These are phyloP conservation scores for Pocillopora meandrina DNA, from an alignment of 92 coral and sea anemone species.

Conservation along the genomic window DNA sequence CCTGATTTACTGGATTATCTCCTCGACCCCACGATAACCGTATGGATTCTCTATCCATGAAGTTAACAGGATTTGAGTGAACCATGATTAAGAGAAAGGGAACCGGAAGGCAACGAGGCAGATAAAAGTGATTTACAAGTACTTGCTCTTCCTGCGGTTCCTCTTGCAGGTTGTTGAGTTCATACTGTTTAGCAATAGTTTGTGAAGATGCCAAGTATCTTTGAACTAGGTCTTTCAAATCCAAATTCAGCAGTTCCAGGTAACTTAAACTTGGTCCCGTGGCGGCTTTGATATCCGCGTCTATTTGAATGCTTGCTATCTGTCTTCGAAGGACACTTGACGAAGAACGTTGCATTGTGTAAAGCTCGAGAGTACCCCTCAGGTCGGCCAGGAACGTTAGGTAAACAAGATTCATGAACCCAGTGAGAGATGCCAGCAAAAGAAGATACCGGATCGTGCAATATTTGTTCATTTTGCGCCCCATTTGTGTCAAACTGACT, in stretches of 20 bases:
- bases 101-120: slow-evolving; percentile 42
- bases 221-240: slow-evolving; percentile 80
- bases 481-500: slow-evolving; percentile 13
- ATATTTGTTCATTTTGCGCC: slow-evolving; percentile 22
- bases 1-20: slow-evolving; percentile 85
- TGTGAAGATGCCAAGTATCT: slow-evolving; percentile 65
- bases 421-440: slow-evolving; percentile 56
- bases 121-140: neutral
- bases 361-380: slow-evolving; percentile 26
- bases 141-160: slow-evolving; percentile 38
- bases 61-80: slow-evolving; percentile 75
- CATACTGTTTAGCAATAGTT: slow-evolving; percentile 59
- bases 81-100: slow-evolving; percentile 79
- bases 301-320: slow-evolving; percentile 75
- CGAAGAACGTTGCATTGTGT: slow-evolving; percentile 33
- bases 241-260: slow-evolving; percentile 74
- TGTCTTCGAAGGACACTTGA: slow-evolving; percentile 71
- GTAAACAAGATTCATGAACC: slow-evolving; percentile 60
- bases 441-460: slow-evolving; percentile 43
- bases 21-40: slow-evolving; percentile 87
- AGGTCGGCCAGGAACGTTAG: slow-evolving; percentile 47
- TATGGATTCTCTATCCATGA: slow-evolving; percentile 79
- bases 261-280: slow-evolving; percentile 55
- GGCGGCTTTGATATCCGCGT: slow-evolving; percentile 42
- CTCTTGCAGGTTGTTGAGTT: slow-evolving; percentile 2